Conservation (phyloP, 2,113 vertebrate genomes). For the Hippopotamus amphibius region DNA sequence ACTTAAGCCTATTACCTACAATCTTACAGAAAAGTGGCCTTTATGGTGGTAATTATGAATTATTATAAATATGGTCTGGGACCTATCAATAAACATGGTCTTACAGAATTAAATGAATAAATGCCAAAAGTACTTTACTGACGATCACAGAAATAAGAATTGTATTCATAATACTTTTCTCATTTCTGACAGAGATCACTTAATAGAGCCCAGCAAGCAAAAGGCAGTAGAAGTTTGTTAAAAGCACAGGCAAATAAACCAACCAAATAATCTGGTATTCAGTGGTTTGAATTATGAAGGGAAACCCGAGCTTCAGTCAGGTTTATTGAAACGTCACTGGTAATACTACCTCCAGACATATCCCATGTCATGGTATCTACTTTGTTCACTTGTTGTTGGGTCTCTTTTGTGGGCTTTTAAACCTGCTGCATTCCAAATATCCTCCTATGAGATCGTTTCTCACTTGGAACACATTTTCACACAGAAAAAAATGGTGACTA, state of each 20-base stretch:
- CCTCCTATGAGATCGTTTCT: background rate
- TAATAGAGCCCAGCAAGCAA: background rate
- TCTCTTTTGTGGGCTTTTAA: background rate
- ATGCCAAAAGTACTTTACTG: background rate
- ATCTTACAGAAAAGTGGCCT: background rate
- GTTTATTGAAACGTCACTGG: background rate
- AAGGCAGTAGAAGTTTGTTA: background rate
- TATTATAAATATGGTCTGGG: background rate
- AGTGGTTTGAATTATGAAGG: background rate
- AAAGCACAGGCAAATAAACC: background rate
- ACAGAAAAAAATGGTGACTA: background rate
- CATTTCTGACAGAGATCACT: background rate
- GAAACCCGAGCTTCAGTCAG: background rate
- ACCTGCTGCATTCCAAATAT: background rate
- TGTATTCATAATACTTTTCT: background rate
- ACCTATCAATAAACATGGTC: slow-evolving; percentile 9
- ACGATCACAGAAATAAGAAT: slow-evolving; percentile 10
- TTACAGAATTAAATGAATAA: background rate
- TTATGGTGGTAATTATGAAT: background rate
- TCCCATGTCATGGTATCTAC: background rate
- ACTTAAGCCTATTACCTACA: slow-evolving; percentile 3
- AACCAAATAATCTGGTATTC: background rate
- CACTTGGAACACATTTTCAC: background rate
- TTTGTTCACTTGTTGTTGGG: background rate
- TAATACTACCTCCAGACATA: background rate